Base-by-base conservation (phyloP, 2,797 vertebrate genomes). In the Helicolenus hilgendorfi region DNA sequence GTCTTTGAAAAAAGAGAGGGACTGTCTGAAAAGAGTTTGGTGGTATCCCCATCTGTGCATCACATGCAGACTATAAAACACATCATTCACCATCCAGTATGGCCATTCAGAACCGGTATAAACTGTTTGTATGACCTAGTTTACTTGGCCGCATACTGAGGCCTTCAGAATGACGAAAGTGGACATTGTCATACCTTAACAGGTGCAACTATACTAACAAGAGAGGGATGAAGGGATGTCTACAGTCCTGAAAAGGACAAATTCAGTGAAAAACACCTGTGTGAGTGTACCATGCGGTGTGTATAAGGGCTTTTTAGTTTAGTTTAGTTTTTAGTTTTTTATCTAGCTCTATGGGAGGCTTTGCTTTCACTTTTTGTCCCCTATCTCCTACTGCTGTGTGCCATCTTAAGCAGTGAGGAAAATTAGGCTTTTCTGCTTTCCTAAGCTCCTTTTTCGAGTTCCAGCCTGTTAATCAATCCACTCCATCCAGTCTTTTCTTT, bases 391-490 rank as follows among this genome's bases (percentile, higher is more conserved):
- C 24, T 59, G 36, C 45, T 53, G 22, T 67, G 33, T n/a, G 20
- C 62, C 14, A 27, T 75, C 11, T 22, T 7, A 20, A 24, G 20
- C 27, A 38, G 29, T 0, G 4, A 24, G 11, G 27, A 26, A 49
- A 73, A 71, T 22, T 11, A 62, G 9, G 26, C 15, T 70, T 72
- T 69, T 60, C 77, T 82, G 45, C 55, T 77, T 72, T 56, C 45
- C 60, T 26, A 64, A 71, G 59, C 49, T 55, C 27, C 7, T 68
- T 80, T 72, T 31, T 7, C 18, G 5, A 77, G 55, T 56, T 65
- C 11, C 45, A 63, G 72, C 20, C 35, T 62, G 53, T 84, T 81
- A 81, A 83, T 83, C 84, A 81, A 63, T 87, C 72, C 60, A 20
- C 11, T 41, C 36, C 20, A 60, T 68, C 11, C 20, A 18, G 29